Evolutionary conservation across 64 coral and sea anemone genomes (phyloP).

Genomic region (Astreopora myriophthalma): DNA sequence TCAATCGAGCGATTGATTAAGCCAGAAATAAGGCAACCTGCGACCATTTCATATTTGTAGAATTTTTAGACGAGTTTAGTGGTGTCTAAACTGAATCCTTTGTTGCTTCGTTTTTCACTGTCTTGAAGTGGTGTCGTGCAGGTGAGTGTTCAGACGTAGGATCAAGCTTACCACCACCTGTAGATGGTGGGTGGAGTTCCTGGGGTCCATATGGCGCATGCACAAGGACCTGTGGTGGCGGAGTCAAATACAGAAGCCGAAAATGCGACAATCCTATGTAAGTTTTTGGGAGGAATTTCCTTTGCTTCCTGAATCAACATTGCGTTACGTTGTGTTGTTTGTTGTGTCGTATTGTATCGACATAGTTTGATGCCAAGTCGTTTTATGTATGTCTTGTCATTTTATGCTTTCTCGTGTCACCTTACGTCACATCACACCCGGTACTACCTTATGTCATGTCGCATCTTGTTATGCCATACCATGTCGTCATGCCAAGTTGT

Average conservation of each 20-base stretch:
- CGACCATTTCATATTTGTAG: too few relatives aligned
- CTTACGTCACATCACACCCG: too few relatives aligned
- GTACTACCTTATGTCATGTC: too few relatives aligned
- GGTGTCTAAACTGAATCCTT: too few relatives aligned
- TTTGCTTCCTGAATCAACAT: not conserved
- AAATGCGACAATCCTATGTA: constrained; percentile 47
- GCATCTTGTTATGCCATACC: too few relatives aligned
- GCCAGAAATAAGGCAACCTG: too few relatives aligned
- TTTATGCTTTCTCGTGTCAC: not conserved
- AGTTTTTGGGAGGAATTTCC: not conserved
- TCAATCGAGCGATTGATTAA: too few relatives aligned
- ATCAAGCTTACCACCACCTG: constrained; percentile 25
- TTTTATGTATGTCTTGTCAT: not conserved
- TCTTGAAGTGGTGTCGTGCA: constrained; percentile 13
- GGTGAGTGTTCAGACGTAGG: constrained; percentile 39
- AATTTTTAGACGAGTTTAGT: too few relatives aligned
- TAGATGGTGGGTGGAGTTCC: constrained; percentile 47
- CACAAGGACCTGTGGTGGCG: constrained; percentile 61
- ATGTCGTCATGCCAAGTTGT: not conserved
- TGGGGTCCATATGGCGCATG: constrained; percentile 44
- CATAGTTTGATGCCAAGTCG: too few relatives aligned
- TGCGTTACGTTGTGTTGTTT: not conserved
- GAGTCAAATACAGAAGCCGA: constrained; percentile 40
- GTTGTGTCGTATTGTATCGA: too few relatives aligned
- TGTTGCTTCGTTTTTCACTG: not conserved